phyloP scores from a whole-genome alignment of 2,888 invertebrate genomes.

The Geophilus truncorum region DNA sequence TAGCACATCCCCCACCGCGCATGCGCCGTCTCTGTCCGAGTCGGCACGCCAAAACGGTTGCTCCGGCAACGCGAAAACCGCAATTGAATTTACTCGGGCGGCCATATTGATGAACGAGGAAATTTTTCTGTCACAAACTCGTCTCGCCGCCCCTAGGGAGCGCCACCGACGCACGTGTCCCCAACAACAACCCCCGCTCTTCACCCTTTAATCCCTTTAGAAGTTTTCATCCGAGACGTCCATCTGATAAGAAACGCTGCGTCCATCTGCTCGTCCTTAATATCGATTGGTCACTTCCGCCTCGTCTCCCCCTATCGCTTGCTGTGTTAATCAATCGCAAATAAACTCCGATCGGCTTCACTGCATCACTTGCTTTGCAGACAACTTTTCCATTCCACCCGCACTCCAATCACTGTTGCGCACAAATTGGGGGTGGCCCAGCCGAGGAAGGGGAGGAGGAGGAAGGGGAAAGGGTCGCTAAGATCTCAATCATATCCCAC shows the following conservation, averaged over 20 bases:
- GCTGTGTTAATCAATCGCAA: conserved; percentile 25
- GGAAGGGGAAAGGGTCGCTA: too few relatives aligned
- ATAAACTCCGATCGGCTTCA: conserved; percentile 7
- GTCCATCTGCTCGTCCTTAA: conserved; percentile 2
- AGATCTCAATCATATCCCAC: too few relatives aligned
- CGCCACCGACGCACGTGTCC: background rate
- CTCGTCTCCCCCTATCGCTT: conserved; percentile 28
- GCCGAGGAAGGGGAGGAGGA: too few relatives aligned
- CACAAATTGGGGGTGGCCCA: too few relatives aligned
- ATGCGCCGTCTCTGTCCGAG: background rate
- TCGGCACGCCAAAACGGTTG: background rate
- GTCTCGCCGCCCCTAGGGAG: background rate
- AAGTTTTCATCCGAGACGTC: background rate
- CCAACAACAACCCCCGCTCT: background rate
- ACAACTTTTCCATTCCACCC: background rate
- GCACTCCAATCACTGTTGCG: background rate
- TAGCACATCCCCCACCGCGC: conserved; percentile 28
- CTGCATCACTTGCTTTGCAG: background rate
- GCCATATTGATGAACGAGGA: conserved; percentile 29
- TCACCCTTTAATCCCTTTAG: conserved; percentile 19
- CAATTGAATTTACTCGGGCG: conserved; percentile 4
- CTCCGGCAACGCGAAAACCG: background rate
- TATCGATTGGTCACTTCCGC: conserved; percentile 23
- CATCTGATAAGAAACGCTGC: background rate
- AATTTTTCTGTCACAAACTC: conserved; percentile 32